phyloP scores from a whole-genome alignment of 2,888 invertebrate genomes.

The Perizoma affinitatum region DNA sequence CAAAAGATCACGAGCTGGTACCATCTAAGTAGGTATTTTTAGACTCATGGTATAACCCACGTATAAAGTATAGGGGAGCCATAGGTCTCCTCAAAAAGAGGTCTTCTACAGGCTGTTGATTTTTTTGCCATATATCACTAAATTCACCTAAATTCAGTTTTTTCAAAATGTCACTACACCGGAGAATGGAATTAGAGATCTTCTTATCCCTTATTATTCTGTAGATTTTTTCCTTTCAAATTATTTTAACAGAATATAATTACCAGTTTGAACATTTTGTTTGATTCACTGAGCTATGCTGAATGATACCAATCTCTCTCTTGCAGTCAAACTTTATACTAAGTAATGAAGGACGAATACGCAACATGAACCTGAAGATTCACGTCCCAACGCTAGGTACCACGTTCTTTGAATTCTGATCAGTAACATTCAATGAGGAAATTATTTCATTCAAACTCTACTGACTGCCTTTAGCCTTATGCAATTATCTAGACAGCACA shows the following conservation, averaged over 20 bases:
- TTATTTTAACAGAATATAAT: constrained; percentile 1
- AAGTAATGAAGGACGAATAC: constrained; percentile 23
- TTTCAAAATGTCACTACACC: too few relatives aligned
- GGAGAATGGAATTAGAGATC: too few relatives aligned
- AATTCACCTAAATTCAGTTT: too few relatives aligned
- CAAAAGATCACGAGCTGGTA: too few relatives aligned
- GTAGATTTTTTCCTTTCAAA: not conserved
- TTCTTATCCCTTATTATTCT: too few relatives aligned
- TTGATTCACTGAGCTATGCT: constrained; percentile 51
- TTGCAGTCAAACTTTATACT: constrained; percentile 44
- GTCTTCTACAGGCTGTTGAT: too few relatives aligned
- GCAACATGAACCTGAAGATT: constrained; percentile 43
- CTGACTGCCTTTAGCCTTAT: not conserved
- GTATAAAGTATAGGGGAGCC: too few relatives aligned
- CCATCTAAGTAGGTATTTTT: too few relatives aligned
- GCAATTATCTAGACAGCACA: too few relatives aligned
- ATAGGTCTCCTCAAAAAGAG: too few relatives aligned
- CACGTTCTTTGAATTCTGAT: constrained; percentile 48
- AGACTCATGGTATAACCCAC: too few relatives aligned
- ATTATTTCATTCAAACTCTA: not conserved
- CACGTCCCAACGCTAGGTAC: constrained; percentile 22
- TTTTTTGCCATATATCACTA: too few relatives aligned
- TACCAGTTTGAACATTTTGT: constrained; percentile 80
- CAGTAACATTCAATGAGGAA: constrained; percentile 15
- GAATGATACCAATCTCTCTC: constrained; percentile 31